Base-by-base conservation (phyloP, 2,888 invertebrate genomes). In the Plutella xylostella region DNA sequence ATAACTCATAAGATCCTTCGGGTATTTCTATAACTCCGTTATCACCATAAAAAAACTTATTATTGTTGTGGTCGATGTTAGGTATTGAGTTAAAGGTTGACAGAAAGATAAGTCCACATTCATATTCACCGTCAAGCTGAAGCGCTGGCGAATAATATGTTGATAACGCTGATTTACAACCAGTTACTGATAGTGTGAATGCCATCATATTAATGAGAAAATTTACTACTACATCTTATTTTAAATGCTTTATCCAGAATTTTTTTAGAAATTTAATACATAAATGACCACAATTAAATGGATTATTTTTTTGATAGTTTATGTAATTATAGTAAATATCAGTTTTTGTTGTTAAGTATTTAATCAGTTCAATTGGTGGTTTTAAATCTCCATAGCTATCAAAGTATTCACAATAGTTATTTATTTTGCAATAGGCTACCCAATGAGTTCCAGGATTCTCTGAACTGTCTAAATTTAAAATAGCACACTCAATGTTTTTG, bases 381-480 rank as follows among this genome's bases (percentile, higher is more conserved):
- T 52, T 51, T 14, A 65, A 48, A 50, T 68, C 57, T 3, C 66
- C 67, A 51, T 62, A 70, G 42, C 62, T 64, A 46, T 70, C 65
- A 53, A 61, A 71, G 51, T 70, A 71, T 33, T 54, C 48, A 22
- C 60, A 52, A 28, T 54, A 22, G 39, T 58, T 47, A 21, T 50
- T 48, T 4, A 52, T 45, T 55, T 68, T 67, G 22, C 48, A 54
- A 50, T 65, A 68, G 38, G 61, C 56, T 53, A 64, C 57, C 66
- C 69, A 64, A 53, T 71, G 66, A 21, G 65, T 64, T 7, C 67
- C 65, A 28, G 42, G 15, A 17, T 48, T 49, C 14, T 35, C 35
- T n/a, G 48, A 43, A 28, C 42, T 39, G 51, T 63, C 65, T 43
- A 65, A 53, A 56, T 66, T 63, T 9, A 52, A 15, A 4, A 52